These are phyloP conservation scores for Bombyx mori DNA, from an alignment of 1,140 invertebrate genomes.

Conservation along the genomic window ASM3026992v2 NC_085130.1:11352501-11353000, in stretches of 20 bases:
- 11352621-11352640: conserved; percentile 67
- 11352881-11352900: conserved; percentile 55
- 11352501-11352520: conserved; percentile 37
- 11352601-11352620: conserved; percentile 64
- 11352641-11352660: conserved; percentile 59
- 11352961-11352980: conserved; percentile 69
- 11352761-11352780: conserved; percentile 59
- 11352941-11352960: conserved; percentile 69
- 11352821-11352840: conserved; percentile 56
- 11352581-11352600: conserved; percentile 82
- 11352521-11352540: conserved; percentile 60
- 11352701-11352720: conserved; percentile 59
- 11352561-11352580: conserved; percentile 78
- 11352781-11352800: conserved; percentile 53
- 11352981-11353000: conserved; percentile 69
- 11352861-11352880: conserved; percentile 48
- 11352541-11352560: conserved; percentile 73
- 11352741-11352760: conserved; percentile 61
- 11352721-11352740: conserved; percentile 52
- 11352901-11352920: conserved; percentile 48
- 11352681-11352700: conserved; percentile 54
- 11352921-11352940: conserved; percentile 58
- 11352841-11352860: conserved; percentile 54
- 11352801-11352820: conserved; percentile 58
- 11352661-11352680: conserved; percentile 58